phyloP scores from a whole-genome alignment of 2,888 invertebrate genomes.

The Platycheirus albimanus region DNA sequence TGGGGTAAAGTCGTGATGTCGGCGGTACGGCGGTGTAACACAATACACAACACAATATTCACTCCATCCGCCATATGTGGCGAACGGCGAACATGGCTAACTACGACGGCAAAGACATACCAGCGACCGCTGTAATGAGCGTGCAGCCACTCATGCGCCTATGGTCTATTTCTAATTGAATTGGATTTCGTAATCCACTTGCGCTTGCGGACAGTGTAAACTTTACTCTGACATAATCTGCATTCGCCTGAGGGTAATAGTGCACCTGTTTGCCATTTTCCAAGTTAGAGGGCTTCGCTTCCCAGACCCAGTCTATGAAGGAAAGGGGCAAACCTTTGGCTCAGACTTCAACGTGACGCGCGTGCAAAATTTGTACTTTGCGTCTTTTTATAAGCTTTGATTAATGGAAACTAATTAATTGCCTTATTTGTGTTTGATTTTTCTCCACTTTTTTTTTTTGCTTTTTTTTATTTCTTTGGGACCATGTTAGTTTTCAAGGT shows the following conservation, averaged over 20 bases:
- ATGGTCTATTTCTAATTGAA: slow-evolving; percentile 58
- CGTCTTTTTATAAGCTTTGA: slow-evolving; percentile 48
- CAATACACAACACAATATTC: slow-evolving; percentile 16
- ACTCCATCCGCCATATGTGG: slow-evolving; percentile 11
- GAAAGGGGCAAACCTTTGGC: slow-evolving; percentile 6
- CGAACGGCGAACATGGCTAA: slow-evolving; percentile 30
- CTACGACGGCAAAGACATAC: slow-evolving; percentile 5
- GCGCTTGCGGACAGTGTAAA: not conserved
- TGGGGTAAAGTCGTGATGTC: slow-evolving; percentile 7
- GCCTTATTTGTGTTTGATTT: slow-evolving; percentile 28
- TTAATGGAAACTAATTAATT: slow-evolving; percentile 54
- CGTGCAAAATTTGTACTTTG: slow-evolving; percentile 40
- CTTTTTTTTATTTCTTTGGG: slow-evolving; percentile 7
- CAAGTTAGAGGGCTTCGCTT: slow-evolving; percentile 3
- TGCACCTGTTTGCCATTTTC: slow-evolving; percentile 49
- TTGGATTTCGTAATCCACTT: slow-evolving; percentile 53
- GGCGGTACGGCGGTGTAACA: too few relatives aligned
- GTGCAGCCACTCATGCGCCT: slow-evolving; percentile 59
- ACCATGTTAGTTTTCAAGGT: slow-evolving; percentile 46
- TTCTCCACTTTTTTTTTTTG: slow-evolving; percentile 4
- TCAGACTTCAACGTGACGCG: slow-evolving; percentile 19
- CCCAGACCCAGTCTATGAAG: not conserved
- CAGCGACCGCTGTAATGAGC: slow-evolving; percentile 42
- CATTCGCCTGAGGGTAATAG: slow-evolving; percentile 39
- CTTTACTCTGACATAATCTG: slow-evolving; percentile 64